Percentiles rank a stretch among this genome's conserved stretches.
Evolutionary conservation across 2,113 vertebrate genomes (phyloP).

Genomic region (Ptilorrhoa leucosticta): DNA sequence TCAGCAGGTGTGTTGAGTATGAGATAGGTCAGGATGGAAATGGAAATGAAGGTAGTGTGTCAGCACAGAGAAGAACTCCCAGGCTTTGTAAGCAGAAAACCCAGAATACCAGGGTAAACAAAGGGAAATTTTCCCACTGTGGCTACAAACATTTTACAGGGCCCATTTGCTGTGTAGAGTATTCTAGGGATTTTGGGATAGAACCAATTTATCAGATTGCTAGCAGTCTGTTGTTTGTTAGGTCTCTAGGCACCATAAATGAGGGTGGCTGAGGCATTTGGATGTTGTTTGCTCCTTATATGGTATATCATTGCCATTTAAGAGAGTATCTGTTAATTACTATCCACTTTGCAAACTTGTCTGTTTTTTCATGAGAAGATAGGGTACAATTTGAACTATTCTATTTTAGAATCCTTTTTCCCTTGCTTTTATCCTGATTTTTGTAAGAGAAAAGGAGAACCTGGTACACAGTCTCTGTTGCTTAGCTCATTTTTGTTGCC

Average conservation of each 20-base stretch:
- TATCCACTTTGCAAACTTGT: background rate
- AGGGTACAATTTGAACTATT: background rate
- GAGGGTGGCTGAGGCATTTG: constrained; percentile 24
- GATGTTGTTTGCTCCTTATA: constrained; percentile 15
- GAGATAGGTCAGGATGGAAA: background rate
- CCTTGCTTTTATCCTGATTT: background rate
- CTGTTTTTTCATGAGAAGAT: background rate
- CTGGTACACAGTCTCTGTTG: background rate
- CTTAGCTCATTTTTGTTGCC: background rate
- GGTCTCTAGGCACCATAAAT: constrained; percentile 48
- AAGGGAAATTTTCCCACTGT: background rate
- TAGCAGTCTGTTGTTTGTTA: constrained; percentile 47
- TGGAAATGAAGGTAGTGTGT: background rate
- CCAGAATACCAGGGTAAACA: background rate
- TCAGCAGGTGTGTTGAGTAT: background rate
- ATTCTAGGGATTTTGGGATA: background rate
- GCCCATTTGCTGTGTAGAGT: background rate
- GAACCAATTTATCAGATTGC: background rate
- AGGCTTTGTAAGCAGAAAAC: background rate
- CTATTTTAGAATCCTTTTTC: background rate
- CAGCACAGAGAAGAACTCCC: background rate
- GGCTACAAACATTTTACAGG: background rate
- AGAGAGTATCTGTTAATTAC: constrained; percentile 35
- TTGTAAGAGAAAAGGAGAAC: background rate
- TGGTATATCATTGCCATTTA: background rate